Percentiles rank a stretch among this genome's conserved stretches.
Evolutionary conservation across 2,113 vertebrate genomes (phyloP).

Genomic region (Eubucco bourcierii): DNA sequence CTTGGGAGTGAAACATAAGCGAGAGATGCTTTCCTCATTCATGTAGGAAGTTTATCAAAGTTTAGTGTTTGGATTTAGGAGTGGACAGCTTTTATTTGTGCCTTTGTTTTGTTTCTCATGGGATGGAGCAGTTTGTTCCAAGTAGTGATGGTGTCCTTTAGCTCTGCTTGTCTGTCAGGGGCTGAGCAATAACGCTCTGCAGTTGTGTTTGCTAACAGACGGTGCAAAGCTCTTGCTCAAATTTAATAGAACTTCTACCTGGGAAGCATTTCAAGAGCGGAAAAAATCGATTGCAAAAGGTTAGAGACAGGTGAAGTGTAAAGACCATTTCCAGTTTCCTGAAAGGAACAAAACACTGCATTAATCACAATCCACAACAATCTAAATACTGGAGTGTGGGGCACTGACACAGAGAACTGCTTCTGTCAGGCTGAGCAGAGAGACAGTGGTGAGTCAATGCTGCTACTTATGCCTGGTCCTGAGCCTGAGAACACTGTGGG

Average conservation of each 20-base stretch:
- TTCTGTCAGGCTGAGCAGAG: not conserved
- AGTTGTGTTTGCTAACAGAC: not conserved
- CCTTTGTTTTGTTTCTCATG: not conserved
- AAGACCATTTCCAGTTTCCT: not conserved
- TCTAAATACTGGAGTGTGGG: not conserved
- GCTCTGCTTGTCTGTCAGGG: not conserved
- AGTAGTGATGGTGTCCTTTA: not conserved
- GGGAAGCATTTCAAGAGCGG: not conserved
- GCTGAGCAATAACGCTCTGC: not conserved
- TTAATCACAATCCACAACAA: not conserved
- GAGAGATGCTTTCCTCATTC: not conserved
- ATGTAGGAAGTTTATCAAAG: not conserved
- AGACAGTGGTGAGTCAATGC: not conserved
- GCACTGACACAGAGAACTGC: not conserved
- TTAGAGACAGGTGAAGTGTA: slow-evolving; percentile 1
- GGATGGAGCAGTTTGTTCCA: not conserved
- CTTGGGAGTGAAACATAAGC: not conserved
- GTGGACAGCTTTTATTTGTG: not conserved
- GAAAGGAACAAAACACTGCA: not conserved
- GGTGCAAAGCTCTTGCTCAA: not conserved
- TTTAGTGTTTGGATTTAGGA: not conserved
- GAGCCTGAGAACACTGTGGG: not conserved
- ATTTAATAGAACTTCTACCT: not conserved
- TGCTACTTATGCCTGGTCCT: not conserved
- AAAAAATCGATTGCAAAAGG: not conserved